phyloP scores from a whole-genome alignment of 2,888 invertebrate genomes.

The Diloba caeruleocephala region DNA sequence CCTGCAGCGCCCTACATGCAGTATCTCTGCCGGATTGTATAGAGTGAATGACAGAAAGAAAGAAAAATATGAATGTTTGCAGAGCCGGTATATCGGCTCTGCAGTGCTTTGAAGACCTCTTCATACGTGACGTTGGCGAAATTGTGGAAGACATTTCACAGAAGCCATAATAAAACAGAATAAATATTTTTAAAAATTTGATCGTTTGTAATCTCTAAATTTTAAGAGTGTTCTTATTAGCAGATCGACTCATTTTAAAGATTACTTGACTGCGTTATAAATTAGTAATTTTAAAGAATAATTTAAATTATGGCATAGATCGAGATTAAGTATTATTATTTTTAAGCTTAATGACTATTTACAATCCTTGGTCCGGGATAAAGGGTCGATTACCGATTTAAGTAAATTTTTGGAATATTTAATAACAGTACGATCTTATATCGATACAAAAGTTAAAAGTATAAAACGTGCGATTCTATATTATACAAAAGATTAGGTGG shows the following conservation, averaged over 20 bases:
- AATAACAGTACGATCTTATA: not conserved
- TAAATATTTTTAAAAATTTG: too few species aligned
- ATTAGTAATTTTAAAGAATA: conserved; percentile 37
- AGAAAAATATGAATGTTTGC: too few species aligned
- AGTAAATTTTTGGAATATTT: not conserved
- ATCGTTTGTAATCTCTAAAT: not conserved
- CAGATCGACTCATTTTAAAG: conserved; percentile 3
- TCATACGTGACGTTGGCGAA: too few species aligned
- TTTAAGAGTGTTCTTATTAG: not conserved
- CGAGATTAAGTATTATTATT: conserved; percentile 24
- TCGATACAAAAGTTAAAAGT: not conserved
- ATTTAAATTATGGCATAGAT: conserved; percentile 55
- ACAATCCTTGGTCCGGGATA: conserved; percentile 42
- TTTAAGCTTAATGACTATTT: conserved; percentile 40
- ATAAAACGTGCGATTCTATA: too few species aligned
- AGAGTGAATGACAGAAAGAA: too few species aligned
- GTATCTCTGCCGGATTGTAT: too few species aligned
- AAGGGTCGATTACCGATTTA: conserved; percentile 1
- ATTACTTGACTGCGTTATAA: conserved; percentile 11
- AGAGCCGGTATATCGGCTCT: too few species aligned
- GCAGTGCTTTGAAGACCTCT: too few species aligned
- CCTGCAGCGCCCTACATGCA: too few species aligned
- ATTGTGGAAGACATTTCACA: too few species aligned
- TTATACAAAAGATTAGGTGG: too few species aligned
- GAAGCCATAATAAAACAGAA: too few species aligned